Percentiles rank a stretch among this genome's conserved stretches.
phyloP scores from a whole-genome alignment of 1,140 invertebrate species.

The Theocolax elegans region DNA sequence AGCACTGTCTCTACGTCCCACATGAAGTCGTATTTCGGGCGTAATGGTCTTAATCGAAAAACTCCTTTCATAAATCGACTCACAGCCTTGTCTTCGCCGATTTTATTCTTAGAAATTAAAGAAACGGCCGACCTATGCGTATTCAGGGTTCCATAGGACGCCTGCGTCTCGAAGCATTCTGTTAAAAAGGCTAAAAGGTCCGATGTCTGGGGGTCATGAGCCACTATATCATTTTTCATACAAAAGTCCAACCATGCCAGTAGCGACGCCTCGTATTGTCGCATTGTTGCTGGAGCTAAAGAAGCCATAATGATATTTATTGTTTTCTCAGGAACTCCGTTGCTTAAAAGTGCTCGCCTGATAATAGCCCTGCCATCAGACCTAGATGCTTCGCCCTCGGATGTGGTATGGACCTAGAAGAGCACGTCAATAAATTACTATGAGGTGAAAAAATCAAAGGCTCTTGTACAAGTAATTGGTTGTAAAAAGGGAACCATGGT shows the following conservation, averaged over 20 bases:
- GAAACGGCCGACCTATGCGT: constrained; percentile 20
- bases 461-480: neutral
- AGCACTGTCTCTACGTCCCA: constrained; percentile 50
- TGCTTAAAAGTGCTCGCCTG: neutral
- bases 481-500: neutral
- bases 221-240: neutral
- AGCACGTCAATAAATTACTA: neutral
- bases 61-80: constrained; percentile 47
- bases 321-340: neutral
- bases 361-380: no score
- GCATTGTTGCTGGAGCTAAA: constrained; percentile 14
- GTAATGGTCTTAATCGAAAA: constrained; percentile 40
- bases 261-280: constrained; percentile 41
- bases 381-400: constrained; percentile 13
- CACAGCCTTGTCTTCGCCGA: constrained; percentile 39
- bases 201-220: neutral
- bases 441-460: neutral
- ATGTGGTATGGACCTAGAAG: neutral
- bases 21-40: constrained; percentile 46
- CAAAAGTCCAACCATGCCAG: constrained; percentile 45
- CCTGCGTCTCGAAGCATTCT: constrained; percentile 22
- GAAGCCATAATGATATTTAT: constrained; percentile 27
- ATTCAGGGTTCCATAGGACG: constrained; percentile 44
- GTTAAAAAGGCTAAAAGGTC: constrained; percentile 35
- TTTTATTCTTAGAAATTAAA: constrained; percentile 13